Base-by-base conservation (phyloP, 2,888 invertebrate genomes). In the Tetrapedia diversipes region DNA sequence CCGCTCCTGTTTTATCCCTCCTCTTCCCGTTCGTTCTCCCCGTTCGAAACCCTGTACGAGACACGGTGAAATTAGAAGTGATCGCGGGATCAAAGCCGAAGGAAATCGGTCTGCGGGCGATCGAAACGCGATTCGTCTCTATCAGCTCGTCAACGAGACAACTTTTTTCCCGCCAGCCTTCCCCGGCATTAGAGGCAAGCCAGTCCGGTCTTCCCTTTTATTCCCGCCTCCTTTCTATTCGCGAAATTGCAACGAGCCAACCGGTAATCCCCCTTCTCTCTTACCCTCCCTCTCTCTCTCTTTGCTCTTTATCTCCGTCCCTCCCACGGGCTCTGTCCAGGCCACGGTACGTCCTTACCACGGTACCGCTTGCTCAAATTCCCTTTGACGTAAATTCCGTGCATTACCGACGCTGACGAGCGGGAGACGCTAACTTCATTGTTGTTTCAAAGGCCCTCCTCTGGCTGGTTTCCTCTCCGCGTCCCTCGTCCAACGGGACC, bases 361-460 rank as follows among this genome's bases (percentile, higher is more conserved):
- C 49, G 47, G 24, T 51, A 49, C 54, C 71, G 82, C 80, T 87
- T 80, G 81, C 81, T 81, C 85, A 85, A 89, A 89, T 87, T 89
- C 86, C 86, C 89, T 90, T 90, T 89, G 90, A 90, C 88, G 87
- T 85, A 86, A 87, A 89, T 89, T 88, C 86, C 86, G 84, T 84
- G 84, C 87, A 90, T 90, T 89, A 90, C 88, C 86, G 86, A 88
- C 87, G 84, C 89, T 89, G 89, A 89, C 86, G 89, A 88, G 87
- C 86, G 86, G 84, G 84, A 84, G 85, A 87, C 84, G 86, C 84
- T 90, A 90, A 89, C 90, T 90, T 90, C 87, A 89, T 90, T 90
- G 89, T 89, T 90, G 89, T 88, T 90, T 90, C 89, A 90, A 90
- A 90, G 89, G 88, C 85, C 60, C 75, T 83, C 73, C 81, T 81